These are phyloP conservation scores for Cosmia pyralina DNA, from an alignment of 2,888 invertebrate species.

Conservation along the genomic window DNA sequence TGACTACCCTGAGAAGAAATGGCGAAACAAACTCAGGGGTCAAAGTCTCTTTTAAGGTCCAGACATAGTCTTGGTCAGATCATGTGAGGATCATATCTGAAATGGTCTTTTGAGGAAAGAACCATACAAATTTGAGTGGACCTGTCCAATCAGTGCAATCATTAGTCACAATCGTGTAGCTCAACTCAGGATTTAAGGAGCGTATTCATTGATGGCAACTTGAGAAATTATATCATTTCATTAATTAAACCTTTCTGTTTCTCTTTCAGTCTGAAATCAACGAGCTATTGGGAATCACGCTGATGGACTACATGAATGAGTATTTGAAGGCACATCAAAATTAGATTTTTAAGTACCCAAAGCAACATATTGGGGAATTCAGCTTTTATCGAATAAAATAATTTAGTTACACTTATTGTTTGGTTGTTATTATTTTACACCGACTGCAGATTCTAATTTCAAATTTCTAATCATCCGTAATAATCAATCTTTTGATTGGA, in stretches of 20 bases:
- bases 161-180: no score
- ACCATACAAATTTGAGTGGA: no score
- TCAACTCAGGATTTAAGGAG: no score
- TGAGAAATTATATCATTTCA: no score
- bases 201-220: not conserved
- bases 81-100: no score
- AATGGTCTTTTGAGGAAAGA: no score
- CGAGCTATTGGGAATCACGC: slow-evolving; percentile 39
- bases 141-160: no score
- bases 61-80: no score
- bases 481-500: not conserved
- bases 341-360: not conserved
- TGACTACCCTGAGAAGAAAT: no score
- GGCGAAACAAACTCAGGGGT: no score
- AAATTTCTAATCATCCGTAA: not conserved
- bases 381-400: slow-evolving; percentile 3
- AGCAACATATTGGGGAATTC: not conserved
- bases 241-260: not conserved
- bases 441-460: not conserved
- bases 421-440: not conserved
- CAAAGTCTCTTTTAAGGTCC: no score
- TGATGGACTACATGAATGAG: slow-evolving; percentile 39
- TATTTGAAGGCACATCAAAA: slow-evolving; percentile 25
- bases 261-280: slow-evolving; percentile 53
- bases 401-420: not conserved